phyloP scores from a whole-genome alignment of 2,888 invertebrate genomes.

The Drosophila prolongata region DNA sequence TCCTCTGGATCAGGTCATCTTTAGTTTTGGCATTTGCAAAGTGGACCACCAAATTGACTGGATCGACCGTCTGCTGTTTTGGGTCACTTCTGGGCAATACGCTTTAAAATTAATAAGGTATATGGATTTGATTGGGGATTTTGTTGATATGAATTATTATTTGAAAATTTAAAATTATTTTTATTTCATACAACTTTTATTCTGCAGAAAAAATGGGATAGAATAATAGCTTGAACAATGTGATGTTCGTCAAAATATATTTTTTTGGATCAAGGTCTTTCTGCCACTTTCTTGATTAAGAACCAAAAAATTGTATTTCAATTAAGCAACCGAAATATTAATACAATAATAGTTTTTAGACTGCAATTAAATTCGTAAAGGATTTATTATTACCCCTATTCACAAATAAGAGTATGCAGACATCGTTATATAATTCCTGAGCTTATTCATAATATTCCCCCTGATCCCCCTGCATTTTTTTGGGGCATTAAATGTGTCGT shows the following conservation, averaged over 20 bases:
- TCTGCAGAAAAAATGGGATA: no score
- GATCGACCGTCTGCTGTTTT: slow-evolving; percentile 54
- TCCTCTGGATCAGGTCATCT: slow-evolving; percentile 4
- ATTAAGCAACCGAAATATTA: no score
- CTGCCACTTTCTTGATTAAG: no score
- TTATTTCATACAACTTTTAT: no score
- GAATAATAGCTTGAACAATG: no score
- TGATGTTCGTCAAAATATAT: no score
- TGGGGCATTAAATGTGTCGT: slow-evolving; percentile 12
- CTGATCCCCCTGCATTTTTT: not conserved
- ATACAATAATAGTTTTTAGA: no score
- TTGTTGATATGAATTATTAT: not conserved
- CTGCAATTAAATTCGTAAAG: no score
- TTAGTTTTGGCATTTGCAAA: slow-evolving; percentile 58
- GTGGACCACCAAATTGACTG: slow-evolving; percentile 54
- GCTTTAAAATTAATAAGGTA: slow-evolving; percentile 1
- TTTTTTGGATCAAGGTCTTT: no score
- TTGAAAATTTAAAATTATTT: no score
- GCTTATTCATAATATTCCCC: not conserved
- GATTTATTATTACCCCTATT: no score
- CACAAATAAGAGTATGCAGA: not conserved
- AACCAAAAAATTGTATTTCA: no score
- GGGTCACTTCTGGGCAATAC: slow-evolving; percentile 9
- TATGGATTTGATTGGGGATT: not conserved
- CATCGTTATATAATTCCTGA: not conserved